Evolutionary conservation across 1,140 invertebrate genomes (phyloP).

Genomic region (Galendromus occidentalis): DNA sequence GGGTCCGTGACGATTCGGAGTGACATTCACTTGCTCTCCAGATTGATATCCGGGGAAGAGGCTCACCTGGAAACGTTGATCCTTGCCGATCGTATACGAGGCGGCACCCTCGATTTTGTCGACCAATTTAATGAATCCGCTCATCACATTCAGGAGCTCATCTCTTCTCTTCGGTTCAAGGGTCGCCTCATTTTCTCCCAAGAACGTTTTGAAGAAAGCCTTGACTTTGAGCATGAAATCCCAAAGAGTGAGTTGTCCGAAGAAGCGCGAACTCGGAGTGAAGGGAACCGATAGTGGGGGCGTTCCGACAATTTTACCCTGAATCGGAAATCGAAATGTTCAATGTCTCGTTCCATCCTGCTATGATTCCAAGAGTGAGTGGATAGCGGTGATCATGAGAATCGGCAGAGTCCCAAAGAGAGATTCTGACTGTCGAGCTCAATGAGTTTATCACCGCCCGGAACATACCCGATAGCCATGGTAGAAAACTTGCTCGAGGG

Average conservation of each 20-base stretch:
- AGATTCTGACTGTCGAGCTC: too few species aligned
- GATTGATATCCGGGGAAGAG: neutral
- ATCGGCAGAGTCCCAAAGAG: too few species aligned
- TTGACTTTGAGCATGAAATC: conserved; percentile 49
- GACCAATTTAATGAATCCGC: conserved; percentile 31
- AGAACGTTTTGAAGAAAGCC: conserved; percentile 9
- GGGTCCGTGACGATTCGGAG: too few species aligned
- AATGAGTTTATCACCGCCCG: too few species aligned
- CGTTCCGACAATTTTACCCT: too few species aligned
- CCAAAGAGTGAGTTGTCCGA: conserved; percentile 91
- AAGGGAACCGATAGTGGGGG: too few species aligned
- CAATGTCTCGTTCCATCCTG: too few species aligned
- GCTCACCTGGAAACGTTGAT: conserved; percentile 72
- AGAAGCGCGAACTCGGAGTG: conserved; percentile 50
- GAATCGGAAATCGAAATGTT: too few species aligned
- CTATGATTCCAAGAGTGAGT: too few species aligned
- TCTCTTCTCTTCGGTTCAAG: conserved; percentile 15
- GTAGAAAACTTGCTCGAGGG: conserved; percentile 79
- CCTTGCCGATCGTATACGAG: conserved; percentile 73
- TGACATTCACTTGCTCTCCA: neutral
- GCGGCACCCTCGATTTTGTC: conserved; percentile 49
- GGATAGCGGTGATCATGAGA: too few species aligned
- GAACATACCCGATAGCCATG: conserved; percentile 51
- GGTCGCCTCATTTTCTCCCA: neutral
- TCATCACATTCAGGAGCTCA: conserved; percentile 23